Percentiles rank a stretch among this genome's conserved stretches.
Evolutionary conservation across 2,888 invertebrate species (phyloP).

Genomic region (Lepidochrysops patricia): DNA sequence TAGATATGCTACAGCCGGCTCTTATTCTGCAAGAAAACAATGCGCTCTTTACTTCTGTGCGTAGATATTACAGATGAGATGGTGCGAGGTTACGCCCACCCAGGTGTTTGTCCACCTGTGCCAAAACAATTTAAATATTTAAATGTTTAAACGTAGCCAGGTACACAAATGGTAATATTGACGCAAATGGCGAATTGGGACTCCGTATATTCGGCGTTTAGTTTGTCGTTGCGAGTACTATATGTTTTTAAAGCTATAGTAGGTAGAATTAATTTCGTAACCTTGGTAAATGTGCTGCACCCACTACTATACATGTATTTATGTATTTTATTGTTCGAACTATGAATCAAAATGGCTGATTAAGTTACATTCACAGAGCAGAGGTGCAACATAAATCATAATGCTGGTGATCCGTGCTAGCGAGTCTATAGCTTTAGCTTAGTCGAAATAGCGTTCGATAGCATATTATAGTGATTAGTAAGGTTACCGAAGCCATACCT

Average conservation of each 20-base stretch:
- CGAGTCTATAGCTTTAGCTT: not conserved
- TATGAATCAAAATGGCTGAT: not conserved
- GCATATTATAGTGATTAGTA: no score
- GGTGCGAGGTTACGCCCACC: not conserved
- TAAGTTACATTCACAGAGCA: not conserved
- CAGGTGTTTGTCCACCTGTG: not conserved
- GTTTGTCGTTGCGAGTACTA: no score
- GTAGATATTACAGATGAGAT: not conserved
- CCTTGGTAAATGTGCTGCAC: not conserved
- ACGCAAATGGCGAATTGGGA: not conserved
- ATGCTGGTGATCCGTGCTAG: not conserved
- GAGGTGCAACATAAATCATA: not conserved
- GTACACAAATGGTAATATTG: not conserved
- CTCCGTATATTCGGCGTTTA: no score
- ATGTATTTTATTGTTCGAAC: not conserved
- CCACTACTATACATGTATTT: not conserved
- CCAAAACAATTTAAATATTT: not conserved
- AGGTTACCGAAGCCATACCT: not conserved
- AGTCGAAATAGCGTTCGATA: no score
- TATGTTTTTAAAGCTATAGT: not conserved
- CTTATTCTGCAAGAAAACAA: constrained; percentile 46
- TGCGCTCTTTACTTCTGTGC: constrained; percentile 15
- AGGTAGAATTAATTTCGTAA: not conserved
- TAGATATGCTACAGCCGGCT: constrained; percentile 65
- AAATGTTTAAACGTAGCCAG: not conserved